Conservation (phyloP, 2,113 vertebrate genomes). For the Oreochromis aureus region DNA sequence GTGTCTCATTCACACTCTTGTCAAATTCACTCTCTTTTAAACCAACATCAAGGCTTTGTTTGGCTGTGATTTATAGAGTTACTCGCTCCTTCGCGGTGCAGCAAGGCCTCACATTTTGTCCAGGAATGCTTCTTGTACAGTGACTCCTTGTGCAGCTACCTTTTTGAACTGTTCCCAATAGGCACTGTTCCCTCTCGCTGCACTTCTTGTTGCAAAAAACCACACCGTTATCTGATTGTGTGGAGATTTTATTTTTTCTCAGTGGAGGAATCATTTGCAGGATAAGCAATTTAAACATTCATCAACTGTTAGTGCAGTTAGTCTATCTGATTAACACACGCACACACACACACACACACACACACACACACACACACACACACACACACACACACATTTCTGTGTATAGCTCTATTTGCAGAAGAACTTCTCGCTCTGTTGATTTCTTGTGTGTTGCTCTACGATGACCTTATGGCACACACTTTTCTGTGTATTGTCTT, state of each 20-base stretch:
- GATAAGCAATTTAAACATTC: conserved; percentile 5
- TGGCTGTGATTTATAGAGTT: not conserved
- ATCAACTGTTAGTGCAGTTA: not conserved
- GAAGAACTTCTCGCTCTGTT: not conserved
- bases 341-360: too few species aligned
- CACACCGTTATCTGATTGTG: conserved; percentile 20
- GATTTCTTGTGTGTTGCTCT: not conserved
- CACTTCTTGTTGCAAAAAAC: not conserved
- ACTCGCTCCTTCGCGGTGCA: not conserved
- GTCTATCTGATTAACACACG: not conserved
- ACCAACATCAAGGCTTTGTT: conserved; percentile 4
- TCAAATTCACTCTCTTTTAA: not conserved
- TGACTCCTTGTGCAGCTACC: conserved; percentile 35
- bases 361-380: not conserved
- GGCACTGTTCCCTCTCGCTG: not conserved
- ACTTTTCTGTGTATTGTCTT: not conserved
- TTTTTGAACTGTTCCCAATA: not conserved
- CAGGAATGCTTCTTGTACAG: not conserved
- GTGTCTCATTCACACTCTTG: conserved; percentile 27
- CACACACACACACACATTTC: not conserved
- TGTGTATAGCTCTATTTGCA: not conserved
- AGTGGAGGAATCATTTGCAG: not conserved
- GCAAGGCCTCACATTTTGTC: conserved; percentile 19
- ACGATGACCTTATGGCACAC: not conserved
- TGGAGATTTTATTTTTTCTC: not conserved